phyloP scores from a whole-genome alignment of 1,140 invertebrate genomes.

The Gerris buenoi region DNA sequence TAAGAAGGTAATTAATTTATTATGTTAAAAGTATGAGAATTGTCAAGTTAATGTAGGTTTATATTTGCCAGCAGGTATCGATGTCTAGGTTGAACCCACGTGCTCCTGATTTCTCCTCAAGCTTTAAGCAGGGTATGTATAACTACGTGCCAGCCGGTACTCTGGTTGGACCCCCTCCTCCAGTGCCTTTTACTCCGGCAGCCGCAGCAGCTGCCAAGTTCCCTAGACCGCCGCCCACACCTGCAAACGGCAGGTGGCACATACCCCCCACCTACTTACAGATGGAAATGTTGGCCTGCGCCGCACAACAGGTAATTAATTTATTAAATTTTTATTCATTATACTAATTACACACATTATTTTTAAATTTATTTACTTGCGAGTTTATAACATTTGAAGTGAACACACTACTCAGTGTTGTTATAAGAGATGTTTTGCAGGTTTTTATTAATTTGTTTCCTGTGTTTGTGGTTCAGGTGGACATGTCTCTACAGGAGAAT shows the following conservation, averaged over 20 bases:
- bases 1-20: too few relatives aligned
- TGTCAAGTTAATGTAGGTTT: too few relatives aligned
- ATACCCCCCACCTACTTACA: background rate
- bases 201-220: background rate
- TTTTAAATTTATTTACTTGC: too few relatives aligned
- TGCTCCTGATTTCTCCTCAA: constrained; percentile 63
- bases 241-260: background rate
- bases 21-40: too few relatives aligned
- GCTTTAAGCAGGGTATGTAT: constrained; percentile 20
- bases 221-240: background rate
- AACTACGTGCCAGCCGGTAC: background rate
- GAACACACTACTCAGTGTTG: too few relatives aligned
- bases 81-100: constrained; percentile 72
- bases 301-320: background rate
- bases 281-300: background rate
- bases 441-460: too few relatives aligned
- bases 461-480: background rate
- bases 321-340: too few relatives aligned
- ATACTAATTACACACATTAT: too few relatives aligned
- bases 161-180: background rate
- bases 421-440: too few relatives aligned
- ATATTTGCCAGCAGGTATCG: constrained; percentile 26
- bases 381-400: too few relatives aligned
- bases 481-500: background rate
- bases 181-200: background rate